phyloP scores from a whole-genome alignment of 2,888 invertebrate genomes.

The Aspidapion aeneum region DNA sequence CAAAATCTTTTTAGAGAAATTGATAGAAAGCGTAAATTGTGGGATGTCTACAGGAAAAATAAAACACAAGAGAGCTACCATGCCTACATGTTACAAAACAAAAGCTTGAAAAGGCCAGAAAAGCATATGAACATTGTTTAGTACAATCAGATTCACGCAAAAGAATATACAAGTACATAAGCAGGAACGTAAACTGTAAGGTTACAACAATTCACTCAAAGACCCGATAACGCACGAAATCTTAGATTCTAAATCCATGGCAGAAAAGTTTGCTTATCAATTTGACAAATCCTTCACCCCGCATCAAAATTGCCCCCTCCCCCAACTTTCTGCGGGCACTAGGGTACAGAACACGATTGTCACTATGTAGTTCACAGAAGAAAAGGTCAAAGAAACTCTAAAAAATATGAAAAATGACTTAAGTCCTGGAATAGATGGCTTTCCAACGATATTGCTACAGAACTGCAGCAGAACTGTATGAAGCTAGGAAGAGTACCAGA shows the following conservation, averaged over 20 bases:
- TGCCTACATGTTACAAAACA: background rate
- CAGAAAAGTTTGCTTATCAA: slow-evolving; percentile 4
- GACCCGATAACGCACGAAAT: no score
- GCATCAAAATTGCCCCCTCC: background rate
- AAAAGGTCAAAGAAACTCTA: background rate
- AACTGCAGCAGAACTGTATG: slow-evolving; percentile 1
- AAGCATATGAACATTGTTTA: background rate
- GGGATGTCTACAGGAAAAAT: background rate
- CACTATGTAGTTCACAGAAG: background rate
- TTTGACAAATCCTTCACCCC: slow-evolving; percentile 1
- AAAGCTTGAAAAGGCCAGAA: slow-evolving; percentile 2
- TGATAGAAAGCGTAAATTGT: background rate
- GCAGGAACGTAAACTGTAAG: background rate
- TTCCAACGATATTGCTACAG: slow-evolving; percentile 1
- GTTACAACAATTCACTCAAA: background rate
- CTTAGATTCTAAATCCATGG: no score
- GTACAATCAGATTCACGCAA: slow-evolving; percentile 2
- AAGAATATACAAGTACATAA: slow-evolving; percentile 7
- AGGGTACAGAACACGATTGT: background rate
- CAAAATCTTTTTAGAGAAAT: background rate
- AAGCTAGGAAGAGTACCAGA: background rate
- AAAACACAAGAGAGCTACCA: background rate
- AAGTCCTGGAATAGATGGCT: no score
- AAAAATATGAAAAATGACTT: background rate
- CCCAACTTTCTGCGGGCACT: background rate